Evolutionary conservation across 2,113 vertebrate genomes (phyloP).

Genomic region (Calonectris borealis): DNA sequence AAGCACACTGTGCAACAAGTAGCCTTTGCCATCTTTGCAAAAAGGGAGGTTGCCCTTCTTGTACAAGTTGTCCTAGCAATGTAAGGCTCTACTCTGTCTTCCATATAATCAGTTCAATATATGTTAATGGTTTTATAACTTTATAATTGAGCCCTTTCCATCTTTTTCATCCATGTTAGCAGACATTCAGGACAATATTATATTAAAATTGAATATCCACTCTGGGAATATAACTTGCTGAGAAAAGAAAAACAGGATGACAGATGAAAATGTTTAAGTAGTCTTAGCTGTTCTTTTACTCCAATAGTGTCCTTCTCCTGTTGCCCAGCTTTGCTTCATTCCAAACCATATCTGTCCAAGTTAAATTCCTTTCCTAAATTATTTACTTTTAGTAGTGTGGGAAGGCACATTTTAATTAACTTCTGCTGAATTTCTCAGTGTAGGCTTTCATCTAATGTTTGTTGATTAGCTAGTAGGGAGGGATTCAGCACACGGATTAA

Average conservation of each 20-base stretch:
- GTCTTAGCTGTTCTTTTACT: neutral
- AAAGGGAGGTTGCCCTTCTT: neutral
- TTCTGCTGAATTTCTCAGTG: neutral
- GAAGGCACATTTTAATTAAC: neutral
- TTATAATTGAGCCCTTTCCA: neutral
- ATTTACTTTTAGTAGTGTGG: neutral
- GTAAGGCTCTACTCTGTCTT: neutral
- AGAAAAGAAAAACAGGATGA: slow-evolving; percentile 1
- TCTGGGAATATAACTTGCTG: neutral
- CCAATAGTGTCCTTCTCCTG: neutral
- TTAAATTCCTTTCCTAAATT: neutral
- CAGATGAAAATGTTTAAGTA: slow-evolving; percentile 15
- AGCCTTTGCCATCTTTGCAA: neutral
- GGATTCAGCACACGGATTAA: neutral
- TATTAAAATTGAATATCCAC: neutral
- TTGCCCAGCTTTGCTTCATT: neutral
- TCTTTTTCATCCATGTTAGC: neutral
- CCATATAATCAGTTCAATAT: neutral
- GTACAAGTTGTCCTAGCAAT: neutral
- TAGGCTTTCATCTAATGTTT: neutral
- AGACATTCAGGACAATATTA: neutral
- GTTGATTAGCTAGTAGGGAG: neutral
- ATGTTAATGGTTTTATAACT: neutral
- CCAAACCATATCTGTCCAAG: neutral
- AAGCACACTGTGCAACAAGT: neutral